Evolutionary conservation across 2,113 vertebrate species (phyloP).

Genomic region (Romanogobio albipinnatus): DNA sequence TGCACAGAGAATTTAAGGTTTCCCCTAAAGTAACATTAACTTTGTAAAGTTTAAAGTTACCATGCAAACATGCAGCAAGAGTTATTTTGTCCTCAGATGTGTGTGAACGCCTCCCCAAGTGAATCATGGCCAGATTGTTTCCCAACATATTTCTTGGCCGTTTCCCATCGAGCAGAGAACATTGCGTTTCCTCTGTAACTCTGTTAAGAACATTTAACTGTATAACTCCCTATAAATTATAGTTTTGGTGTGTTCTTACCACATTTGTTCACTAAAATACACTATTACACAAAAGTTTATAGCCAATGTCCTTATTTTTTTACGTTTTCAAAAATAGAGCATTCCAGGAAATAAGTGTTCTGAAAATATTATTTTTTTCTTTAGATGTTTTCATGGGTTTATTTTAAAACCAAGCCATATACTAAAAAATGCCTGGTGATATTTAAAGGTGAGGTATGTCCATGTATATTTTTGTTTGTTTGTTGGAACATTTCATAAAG

Average conservation of each 20-base stretch:
- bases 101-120: neutral
- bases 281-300: neutral
- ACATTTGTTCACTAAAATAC: neutral
- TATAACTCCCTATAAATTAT: neutral
- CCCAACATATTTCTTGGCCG: conserved; percentile 28
- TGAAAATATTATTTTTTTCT: neutral
- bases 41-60: neutral
- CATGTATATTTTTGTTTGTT: neutral
- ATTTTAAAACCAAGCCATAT: neutral
- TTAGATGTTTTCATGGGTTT: conserved; percentile 1
- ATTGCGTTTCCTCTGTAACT: conserved; percentile 24
- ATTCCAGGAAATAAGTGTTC: neutral
- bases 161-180: conserved; percentile 21
- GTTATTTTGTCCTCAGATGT: neutral
- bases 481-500: conserved; percentile 5
- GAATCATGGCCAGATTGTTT: conserved; percentile 36
- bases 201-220: neutral
- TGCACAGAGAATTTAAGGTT: neutral
- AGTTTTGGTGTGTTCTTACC: neutral
- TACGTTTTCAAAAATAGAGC: neutral
- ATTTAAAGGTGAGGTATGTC: conserved; percentile 11
- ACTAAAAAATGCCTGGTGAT: neutral
- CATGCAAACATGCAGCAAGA: conserved; percentile 4
- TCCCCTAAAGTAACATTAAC: neutral
- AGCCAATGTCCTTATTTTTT: neutral